A percentile compares a stretch with the other conserved stretches of the same genome.
Evolutionary conservation across 2,888 invertebrate genomes (phyloP).

Genomic region (Dilophus febrilis): DNA sequence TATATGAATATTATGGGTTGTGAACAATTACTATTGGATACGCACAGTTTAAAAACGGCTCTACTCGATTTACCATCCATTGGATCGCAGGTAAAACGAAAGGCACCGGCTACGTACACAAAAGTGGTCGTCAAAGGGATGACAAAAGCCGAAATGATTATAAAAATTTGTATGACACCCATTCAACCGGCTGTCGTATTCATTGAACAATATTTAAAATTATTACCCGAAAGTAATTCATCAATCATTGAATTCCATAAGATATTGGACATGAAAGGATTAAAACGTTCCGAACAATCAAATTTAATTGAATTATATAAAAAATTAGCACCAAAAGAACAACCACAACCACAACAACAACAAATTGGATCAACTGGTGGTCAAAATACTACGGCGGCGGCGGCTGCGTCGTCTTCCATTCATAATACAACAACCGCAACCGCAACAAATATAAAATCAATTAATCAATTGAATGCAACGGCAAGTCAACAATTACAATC

Average conservation of each 20-base stretch:
- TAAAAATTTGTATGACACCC: conserved; percentile 97
- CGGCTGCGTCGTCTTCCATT: too few species aligned
- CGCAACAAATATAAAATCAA: too few species aligned
- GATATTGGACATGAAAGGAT: conserved; percentile 86
- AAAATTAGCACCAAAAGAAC: conserved; percentile 22
- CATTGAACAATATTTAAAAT: conserved; percentile 74
- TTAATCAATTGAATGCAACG: too few species aligned
- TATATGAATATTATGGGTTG: conserved; percentile 54
- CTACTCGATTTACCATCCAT: conserved; percentile 87
- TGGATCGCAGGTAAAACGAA: conserved; percentile 71
- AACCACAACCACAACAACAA: conserved; percentile 1
- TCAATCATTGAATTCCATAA: conserved; percentile 83
- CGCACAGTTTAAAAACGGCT: conserved; percentile 86
- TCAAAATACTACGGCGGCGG: not conserved
- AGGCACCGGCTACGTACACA: conserved; percentile 75
- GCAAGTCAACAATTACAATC: not conserved
- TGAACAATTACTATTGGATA: conserved; percentile 84
- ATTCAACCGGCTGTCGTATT: conserved; percentile 63
- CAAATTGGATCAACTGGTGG: too few species aligned
- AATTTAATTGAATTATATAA: conserved; percentile 40
- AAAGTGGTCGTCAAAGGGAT: conserved; percentile 64
- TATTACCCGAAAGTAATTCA: conserved; percentile 60
- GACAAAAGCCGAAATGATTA: conserved; percentile 95
- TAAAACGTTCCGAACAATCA: conserved; percentile 39
- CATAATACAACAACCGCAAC: too few species aligned